Conservation (phyloP, 2,888 invertebrate genomes). For the Parasteatoda lunata region DNA sequence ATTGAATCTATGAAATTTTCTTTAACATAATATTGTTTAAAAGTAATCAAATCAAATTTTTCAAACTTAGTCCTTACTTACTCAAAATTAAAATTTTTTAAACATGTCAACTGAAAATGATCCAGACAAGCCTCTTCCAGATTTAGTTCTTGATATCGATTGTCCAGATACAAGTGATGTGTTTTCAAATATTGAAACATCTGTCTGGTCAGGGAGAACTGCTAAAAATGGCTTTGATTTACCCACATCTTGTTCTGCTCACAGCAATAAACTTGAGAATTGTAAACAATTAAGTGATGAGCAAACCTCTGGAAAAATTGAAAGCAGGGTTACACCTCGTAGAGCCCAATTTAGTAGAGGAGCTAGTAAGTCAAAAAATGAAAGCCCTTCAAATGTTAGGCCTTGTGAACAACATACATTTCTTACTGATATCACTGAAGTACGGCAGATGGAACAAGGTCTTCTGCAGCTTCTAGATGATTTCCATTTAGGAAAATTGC, state of each 20-base stretch:
- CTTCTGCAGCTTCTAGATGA: constrained; percentile 91
- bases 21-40: no score
- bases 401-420: constrained; percentile 64
- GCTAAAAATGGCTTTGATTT: constrained; percentile 23
- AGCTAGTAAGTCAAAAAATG: constrained; percentile 44
- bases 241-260: constrained; percentile 29
- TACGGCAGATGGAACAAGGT: constrained; percentile 95
- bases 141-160: constrained; percentile 55
- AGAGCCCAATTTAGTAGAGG: constrained; percentile 41
- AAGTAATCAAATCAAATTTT: no score
- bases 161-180: constrained; percentile 13
- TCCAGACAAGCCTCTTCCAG: constrained; percentile 28
- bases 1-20: no score
- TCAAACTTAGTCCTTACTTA: no score
- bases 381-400: constrained; percentile 15
- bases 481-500: constrained; percentile 93
- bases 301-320: constrained; percentile 22
- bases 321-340: constrained; percentile 31
- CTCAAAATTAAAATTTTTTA: not conserved
- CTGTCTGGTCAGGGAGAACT: constrained; percentile 14
- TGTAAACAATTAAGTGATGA: constrained; percentile 24
- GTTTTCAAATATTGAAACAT: constrained; percentile 17
- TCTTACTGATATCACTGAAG: constrained; percentile 89
- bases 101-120: constrained; percentile 36
- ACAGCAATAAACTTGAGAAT: constrained; percentile 9